Base-by-base conservation (phyloP, 2,888 invertebrate species). In the Oscheius myriophilus region DNA sequence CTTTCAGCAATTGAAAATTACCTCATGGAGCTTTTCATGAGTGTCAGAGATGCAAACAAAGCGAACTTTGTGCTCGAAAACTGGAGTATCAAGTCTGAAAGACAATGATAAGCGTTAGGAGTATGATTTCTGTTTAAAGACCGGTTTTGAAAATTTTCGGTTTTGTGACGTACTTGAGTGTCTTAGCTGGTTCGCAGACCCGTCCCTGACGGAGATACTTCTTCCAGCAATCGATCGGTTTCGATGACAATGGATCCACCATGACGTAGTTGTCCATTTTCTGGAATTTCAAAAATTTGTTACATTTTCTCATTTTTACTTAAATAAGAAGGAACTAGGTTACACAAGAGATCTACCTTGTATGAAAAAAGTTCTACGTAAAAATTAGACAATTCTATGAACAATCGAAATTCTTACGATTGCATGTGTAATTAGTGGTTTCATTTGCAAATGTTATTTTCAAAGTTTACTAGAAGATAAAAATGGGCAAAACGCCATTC, bases 221-320 rank as follows among this genome's bases (percentile, higher is more conserved):
- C 67, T 82, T 82, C 85, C 85, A 85, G 62, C 85, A 79, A 18
- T 85, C 85, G 57, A 85, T 81, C 21, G 85, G 85, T 52, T 79
- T 76, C 21, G 75, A 64, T 14, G 81, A 78, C 67, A 84, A 69
- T 33, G 85, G 84, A 73, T 85, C 85, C 43, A 84, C 83, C 42
- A 76, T 77, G 66, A 85, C 69, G 49, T 78, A 78, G 69, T 76
- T 78, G 72, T 78, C 78, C 73, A 71, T 71, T 16, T 9, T 64
- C 14, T 21, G 42, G 39, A 2, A 46, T 18, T n/a, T 33, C 33
- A 9, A 6, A 33, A 33, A 33, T 33, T 33, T n/a, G n/a, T n/a
- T n/a, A n/a, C n/a, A n/a, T n/a, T n/a, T n/a, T n/a, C n/a, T n/a
- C n/a, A n/a, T n/a, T n/a, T n/a, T 43, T 43, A 43, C 12, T 43